Conservation (phyloP, 2,797 vertebrate species). For the Megalops cyprinoides region DNA sequence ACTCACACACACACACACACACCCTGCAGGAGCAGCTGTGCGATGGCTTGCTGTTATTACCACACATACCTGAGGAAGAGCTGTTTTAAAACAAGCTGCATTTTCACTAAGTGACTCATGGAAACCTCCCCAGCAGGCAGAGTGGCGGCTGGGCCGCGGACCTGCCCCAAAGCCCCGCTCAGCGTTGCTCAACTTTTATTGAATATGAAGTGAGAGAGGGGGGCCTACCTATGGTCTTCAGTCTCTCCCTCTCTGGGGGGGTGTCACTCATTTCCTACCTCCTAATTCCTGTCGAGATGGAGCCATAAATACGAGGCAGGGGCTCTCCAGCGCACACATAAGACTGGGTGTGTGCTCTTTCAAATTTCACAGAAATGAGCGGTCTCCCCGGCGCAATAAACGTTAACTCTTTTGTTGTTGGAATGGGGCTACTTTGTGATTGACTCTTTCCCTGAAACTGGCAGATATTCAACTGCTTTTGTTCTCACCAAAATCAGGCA, state of each 20-base stretch:
- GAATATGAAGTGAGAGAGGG: background rate
- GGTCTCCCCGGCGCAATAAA: background rate
- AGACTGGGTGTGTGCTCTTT: background rate
- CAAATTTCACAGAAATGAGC: background rate
- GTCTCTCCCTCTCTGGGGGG: background rate
- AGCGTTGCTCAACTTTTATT: background rate
- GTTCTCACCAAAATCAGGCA: too few species aligned
- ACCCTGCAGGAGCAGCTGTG: background rate
- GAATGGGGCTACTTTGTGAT: background rate
- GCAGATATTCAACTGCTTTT: background rate
- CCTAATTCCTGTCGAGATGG: background rate
- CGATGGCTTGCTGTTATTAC: background rate
- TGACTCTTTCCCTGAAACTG: background rate
- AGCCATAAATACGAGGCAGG: background rate
- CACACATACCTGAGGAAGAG: background rate
- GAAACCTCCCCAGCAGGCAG: background rate
- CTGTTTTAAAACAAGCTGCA: background rate
- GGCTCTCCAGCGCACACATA: too few species aligned
- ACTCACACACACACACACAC: background rate
- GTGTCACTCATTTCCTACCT: background rate
- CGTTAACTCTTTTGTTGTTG: background rate
- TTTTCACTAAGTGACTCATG: constrained; percentile 17
- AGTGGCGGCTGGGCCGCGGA: background rate
- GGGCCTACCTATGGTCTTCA: too few species aligned
- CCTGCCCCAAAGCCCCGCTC: background rate